These are phyloP conservation scores for Gymnoscopelus braueri DNA, from an alignment of 2,797 vertebrate species.

Conservation along the genomic window DNA sequence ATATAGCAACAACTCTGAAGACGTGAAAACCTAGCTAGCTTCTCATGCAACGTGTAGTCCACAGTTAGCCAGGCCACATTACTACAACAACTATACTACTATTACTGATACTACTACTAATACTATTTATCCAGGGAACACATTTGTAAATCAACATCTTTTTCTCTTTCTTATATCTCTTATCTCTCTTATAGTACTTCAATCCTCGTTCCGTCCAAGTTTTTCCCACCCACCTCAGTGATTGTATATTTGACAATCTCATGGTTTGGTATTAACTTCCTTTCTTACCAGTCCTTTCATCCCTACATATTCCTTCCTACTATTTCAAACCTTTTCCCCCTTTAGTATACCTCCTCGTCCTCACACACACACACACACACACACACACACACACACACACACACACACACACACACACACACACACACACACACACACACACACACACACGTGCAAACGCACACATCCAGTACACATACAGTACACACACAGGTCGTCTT, in stretches of 20 bases:
- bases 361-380: background rate
- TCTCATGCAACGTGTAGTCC: constrained; percentile 23
- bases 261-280: background rate
- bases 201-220: background rate
- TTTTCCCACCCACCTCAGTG: background rate
- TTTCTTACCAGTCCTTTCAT: background rate
- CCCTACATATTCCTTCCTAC: background rate
- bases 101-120: constrained; percentile 18
- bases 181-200: background rate
- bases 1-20: constrained; percentile 14
- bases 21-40: constrained; percentile 8
- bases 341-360: background rate
- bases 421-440: constrained; percentile 6
- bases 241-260: constrained; percentile 6
- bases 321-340: background rate
- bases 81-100: background rate
- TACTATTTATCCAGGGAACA: constrained; percentile 62
- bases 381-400: constrained; percentile 12
- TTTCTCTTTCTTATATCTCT: constrained; percentile 6
- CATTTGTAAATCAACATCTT: constrained; percentile 39
- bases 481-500: background rate
- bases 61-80: constrained; percentile 11
- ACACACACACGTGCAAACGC: constrained; percentile 8
- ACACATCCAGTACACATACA: background rate
- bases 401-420: constrained; percentile 10